These are phyloP conservation scores for Drosophila niveifrons DNA, from an alignment of 2,888 invertebrate genomes.

Conservation along the genomic window DNA sequence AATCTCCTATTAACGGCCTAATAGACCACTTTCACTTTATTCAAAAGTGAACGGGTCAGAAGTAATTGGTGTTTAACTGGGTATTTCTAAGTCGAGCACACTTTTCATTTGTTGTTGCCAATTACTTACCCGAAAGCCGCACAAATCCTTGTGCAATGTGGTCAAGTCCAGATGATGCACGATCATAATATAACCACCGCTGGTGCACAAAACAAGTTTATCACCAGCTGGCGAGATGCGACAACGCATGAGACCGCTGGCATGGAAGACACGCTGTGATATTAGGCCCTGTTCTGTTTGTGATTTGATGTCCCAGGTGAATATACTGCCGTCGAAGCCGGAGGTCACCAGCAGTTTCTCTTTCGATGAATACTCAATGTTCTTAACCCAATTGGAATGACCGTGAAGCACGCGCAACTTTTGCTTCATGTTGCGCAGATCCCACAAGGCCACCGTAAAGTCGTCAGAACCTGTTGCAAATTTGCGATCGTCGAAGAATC, in stretches of 20 bases:
- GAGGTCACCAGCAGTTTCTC: conserved; percentile 95
- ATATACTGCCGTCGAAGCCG: conserved; percentile 96
- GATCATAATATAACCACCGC: conserved; percentile 95
- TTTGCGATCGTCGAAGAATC: conserved; percentile 93
- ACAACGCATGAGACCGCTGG: conserved; percentile 90
- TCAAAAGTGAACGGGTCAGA: no score
- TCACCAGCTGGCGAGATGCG: conserved; percentile 93
- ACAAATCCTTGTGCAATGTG: conserved; percentile 92
- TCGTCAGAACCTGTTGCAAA: conserved; percentile 98
- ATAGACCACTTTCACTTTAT: no score
- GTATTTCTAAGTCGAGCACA: no score
- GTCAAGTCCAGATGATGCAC: conserved; percentile 94
- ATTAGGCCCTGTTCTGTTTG: conserved; percentile 91
- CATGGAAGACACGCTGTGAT: conserved; percentile 94
- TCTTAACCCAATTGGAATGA: conserved; percentile 98
- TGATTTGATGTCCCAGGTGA: conserved; percentile 97
- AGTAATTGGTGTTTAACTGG: no score
- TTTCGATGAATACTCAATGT: conserved; percentile 95
- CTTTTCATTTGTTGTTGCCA: neutral
- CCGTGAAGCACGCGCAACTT: conserved; percentile 92
- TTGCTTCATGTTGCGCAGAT: conserved; percentile 93
- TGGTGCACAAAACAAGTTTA: conserved; percentile 96
- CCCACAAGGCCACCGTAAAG: conserved; percentile 96
- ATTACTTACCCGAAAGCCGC: conserved; percentile 91
- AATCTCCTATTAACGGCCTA: no score